Evolutionary conservation across 2,888 invertebrate genomes (phyloP).

Genomic region (Lacanobia wlatinum): DNA sequence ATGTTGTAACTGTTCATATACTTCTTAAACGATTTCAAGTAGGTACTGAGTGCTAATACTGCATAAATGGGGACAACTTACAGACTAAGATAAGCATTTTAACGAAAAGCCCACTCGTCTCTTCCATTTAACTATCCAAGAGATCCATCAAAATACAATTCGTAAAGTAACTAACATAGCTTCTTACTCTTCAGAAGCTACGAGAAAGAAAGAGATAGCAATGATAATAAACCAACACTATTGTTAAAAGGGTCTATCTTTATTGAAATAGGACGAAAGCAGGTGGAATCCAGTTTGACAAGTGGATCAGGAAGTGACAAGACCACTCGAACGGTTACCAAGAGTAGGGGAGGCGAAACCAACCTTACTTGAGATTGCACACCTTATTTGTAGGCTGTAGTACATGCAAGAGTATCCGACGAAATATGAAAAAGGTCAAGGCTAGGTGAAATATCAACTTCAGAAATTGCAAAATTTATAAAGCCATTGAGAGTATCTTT

Average conservation of each 20-base stretch:
- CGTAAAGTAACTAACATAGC: slow-evolving; percentile 3
- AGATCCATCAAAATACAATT: slow-evolving; percentile 27
- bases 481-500: neutral
- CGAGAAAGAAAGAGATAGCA: slow-evolving; percentile 36
- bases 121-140: slow-evolving; percentile 9
- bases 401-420: slow-evolving; percentile 34
- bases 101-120: neutral
- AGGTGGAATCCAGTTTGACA: slow-evolving; percentile 69
- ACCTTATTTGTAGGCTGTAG: slow-evolving; percentile 41
- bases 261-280: slow-evolving; percentile 50
- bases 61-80: neutral
- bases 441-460: slow-evolving; percentile 38
- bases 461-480: slow-evolving; percentile 10
- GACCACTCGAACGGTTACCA: slow-evolving; percentile 21
- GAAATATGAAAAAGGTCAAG: slow-evolving; percentile 50
- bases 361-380: slow-evolving; percentile 37
- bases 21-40: neutral
- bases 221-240: slow-evolving; percentile 25
- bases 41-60: neutral
- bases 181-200: slow-evolving; percentile 20
- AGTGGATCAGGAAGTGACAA: slow-evolving; percentile 59
- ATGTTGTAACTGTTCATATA: neutral
- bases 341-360: slow-evolving; percentile 37
- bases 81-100: neutral
- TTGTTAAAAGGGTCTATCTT: slow-evolving; percentile 26